Evolutionary conservation across 2,797 vertebrate genomes (phyloP).

Genomic region (Neoniphon sammara): DNA sequence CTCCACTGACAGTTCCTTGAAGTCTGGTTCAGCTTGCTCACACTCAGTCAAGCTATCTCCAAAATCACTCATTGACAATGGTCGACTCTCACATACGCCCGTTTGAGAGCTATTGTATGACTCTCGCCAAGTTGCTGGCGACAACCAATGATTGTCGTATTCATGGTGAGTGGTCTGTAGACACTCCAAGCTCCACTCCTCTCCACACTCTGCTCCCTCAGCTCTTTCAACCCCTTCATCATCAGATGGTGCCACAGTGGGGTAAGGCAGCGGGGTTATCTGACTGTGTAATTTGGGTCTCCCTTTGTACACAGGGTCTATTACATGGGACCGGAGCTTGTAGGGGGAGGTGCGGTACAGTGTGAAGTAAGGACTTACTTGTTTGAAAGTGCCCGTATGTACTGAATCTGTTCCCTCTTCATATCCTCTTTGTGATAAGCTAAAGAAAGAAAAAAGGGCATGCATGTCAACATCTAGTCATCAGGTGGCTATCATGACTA

Average conservation of each 20-base stretch:
- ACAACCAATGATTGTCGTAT: conserved; percentile 41
- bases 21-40: conserved; percentile 80
- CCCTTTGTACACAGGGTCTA: conserved; percentile 75
- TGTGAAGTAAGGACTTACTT: conserved; percentile 86
- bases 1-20: conserved; percentile 74
- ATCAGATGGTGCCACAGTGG: conserved; percentile 58
- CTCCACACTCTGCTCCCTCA: conserved; percentile 70
- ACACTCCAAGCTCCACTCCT: conserved; percentile 74
- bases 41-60: conserved; percentile 79
- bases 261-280: conserved; percentile 35
- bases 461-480: conserved; percentile 2
- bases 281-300: conserved; percentile 50
- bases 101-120: conserved; percentile 44
- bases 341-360: conserved; percentile 80
- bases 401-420: conserved; percentile 72
- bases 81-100: conserved; percentile 64
- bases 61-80: conserved; percentile 77
- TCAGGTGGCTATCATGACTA: neutral
- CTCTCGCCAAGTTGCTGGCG: conserved; percentile 44
- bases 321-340: conserved; percentile 76
- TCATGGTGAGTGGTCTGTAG: conserved; percentile 53
- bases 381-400: conserved; percentile 75
- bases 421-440: conserved; percentile 76
- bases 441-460: conserved; percentile 46
- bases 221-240: conserved; percentile 48